These are phyloP conservation scores for Drosophila melanosoma DNA, from an alignment of 2,888 invertebrate genomes.

Conservation along the genomic window DNA sequence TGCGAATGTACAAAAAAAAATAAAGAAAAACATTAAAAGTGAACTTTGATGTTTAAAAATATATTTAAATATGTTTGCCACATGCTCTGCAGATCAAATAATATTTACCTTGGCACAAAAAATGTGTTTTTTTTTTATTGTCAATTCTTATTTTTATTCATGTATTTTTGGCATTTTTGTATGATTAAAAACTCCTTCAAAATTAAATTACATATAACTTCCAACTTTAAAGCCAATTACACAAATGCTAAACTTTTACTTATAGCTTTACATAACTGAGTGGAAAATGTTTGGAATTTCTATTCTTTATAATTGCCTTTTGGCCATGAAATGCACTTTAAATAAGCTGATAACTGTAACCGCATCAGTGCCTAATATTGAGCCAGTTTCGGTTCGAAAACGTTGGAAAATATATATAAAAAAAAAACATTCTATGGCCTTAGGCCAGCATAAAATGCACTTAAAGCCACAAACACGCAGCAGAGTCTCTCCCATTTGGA, in stretches of 20 bases:
- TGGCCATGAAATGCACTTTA: conserved; percentile 1
- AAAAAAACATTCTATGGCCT: conserved; percentile 44
- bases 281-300: background rate
- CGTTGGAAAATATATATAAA: conserved; percentile 16
- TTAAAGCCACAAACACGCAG: conserved; percentile 48
- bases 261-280: background rate
- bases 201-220: background rate
- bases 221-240: background rate
- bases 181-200: background rate
- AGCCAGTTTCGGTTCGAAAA: conserved; percentile 16
- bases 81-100: background rate
- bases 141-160: background rate
- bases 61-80: background rate
- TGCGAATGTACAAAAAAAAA: conserved; percentile 23
- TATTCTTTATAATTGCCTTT: background rate
- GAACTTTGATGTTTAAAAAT: background rate
- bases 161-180: background rate
- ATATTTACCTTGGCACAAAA: background rate
- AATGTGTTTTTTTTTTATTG: background rate
- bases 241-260: background rate
- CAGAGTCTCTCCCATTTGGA: conserved; percentile 7
- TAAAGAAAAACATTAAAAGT: background rate
- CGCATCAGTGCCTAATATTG: conserved; percentile 28
- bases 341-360: conserved; percentile 24
- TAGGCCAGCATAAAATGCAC: conserved; percentile 50